Base-by-base conservation (phyloP, 2,113 vertebrate genomes). In the Archocentrus centrarchus region DNA sequence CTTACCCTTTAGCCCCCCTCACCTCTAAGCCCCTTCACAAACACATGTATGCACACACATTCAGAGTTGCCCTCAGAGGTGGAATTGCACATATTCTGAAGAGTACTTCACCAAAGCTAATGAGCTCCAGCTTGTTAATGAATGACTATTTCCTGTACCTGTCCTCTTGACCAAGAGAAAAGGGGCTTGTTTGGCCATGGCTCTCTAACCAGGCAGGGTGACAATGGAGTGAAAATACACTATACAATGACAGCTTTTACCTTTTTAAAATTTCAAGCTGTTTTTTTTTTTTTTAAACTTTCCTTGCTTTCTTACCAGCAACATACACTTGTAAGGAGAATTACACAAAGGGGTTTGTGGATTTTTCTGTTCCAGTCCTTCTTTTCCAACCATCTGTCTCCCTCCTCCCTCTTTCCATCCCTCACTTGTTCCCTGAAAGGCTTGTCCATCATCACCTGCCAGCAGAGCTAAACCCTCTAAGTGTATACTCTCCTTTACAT, bases 401-500 rank as follows among this genome's bases (percentile, higher is more conserved):
- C 63, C 82, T 53, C 66, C 32, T 68, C 57, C 58, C 63, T 58
- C 30, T 81, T 83, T 86, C 78, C 61, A 80, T 88, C 75, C 59
- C 68, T 83, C 82, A 64, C 75, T 78, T 22, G 27, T 53, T 88
- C 84, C 59, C 87, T 86, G 73, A 92, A 87, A 84, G 89, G 70
- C 86, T 88, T 94, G 89, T 95, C 93, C 87, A 82, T 95, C 94
- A 88, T 91, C 94, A 91, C 90, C 83, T 92, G 90, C 86, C 87
- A 37, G 86, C 77, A 91, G 64, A 90, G 89, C 77, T 92, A 92
- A 93, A 92, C 83, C 91, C 91, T 91, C 79, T 77, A 85, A 90
- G 90, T 94, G 91, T 91, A 85, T 83, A 88, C 89, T 81, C 86
- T 86, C 77, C 75, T 85, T 87, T 64, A 80, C 90, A 91, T 93